Base-by-base conservation (phyloP, 2,888 invertebrate genomes). In the Noctua comes region DNA sequence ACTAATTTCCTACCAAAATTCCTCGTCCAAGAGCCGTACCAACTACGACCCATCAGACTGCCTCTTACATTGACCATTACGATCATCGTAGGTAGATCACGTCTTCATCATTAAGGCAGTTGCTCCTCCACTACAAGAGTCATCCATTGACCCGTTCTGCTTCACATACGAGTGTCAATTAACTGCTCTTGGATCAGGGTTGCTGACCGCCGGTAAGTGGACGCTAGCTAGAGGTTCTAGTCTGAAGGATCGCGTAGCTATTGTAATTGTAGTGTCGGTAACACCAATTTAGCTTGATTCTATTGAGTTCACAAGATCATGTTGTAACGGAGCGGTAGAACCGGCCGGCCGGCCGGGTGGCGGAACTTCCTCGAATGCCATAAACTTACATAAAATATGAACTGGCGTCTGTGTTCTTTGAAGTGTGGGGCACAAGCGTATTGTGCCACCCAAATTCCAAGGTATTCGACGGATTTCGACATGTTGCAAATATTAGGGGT, bases 41-140 rank as follows among this genome's bases (percentile, higher is more conserved):
- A n/a, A 24, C 31, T 8, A 36, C 18, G 11, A 0, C n/a, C 10
- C 13, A 57, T n/a, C n/a, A 1, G 11, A 57, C n/a, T n/a, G 18
- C 8, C 16, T n/a, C n/a, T n/a, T n/a, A n/a, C n/a, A n/a, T n/a
- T n/a, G n/a, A n/a, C n/a, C n/a, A 31, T 62, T 51, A 62, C 16
- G 40, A 57, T 43, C 68, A 27, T 59, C 6, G 24, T 24, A 36
- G 43, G 54, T 48, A 36, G 64, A 24, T 54, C 27, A 31, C 21
- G 71, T 68, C 54, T 70, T 65, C 69, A 68, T 48, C 65, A 83
- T 83, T 65, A 68, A 66, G 65, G 65, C 31, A 31, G 71, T 31
- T 59, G 31, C n/a, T 62, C 46, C 78, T 69, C 31, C 27, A 31
- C 51, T 40, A 46, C 46, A 54, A 83, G 73, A 24, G 69, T 57